These are phyloP conservation scores for Cosmopolites sordidus DNA, from an alignment of 2,888 invertebrate species.

Conservation along the genomic window DNA sequence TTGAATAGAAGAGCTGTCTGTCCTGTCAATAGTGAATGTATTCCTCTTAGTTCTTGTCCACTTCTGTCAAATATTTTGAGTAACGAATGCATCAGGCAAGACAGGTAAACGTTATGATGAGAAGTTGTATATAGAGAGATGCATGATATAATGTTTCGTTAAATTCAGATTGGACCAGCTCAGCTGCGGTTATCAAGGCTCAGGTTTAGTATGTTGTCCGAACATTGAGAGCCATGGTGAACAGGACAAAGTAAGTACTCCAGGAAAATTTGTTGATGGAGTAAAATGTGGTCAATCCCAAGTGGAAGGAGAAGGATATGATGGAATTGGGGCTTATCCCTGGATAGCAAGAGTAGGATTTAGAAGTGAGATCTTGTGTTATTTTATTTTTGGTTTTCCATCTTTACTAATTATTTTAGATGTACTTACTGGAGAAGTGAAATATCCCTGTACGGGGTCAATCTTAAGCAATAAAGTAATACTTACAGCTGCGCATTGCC, in stretches of 20 bases:
- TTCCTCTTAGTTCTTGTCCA: slow-evolving; percentile 57
- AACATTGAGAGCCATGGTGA: slow-evolving; percentile 43
- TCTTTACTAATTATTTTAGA: too few relatives aligned
- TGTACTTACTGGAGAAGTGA: slow-evolving; percentile 61
- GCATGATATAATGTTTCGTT: neutral
- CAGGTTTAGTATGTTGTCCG: slow-evolving; percentile 60
- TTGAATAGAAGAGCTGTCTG: slow-evolving; percentile 41
- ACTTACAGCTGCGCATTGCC: slow-evolving; percentile 76
- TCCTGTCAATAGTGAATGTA: slow-evolving; percentile 46
- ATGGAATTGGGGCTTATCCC: slow-evolving; percentile 68
- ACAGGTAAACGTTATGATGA: slow-evolving; percentile 52
- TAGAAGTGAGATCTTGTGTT: slow-evolving; percentile 63
- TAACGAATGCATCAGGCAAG: slow-evolving; percentile 57
- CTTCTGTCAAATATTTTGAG: slow-evolving; percentile 55
- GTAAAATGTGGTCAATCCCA: slow-evolving; percentile 62
- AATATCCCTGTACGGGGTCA: slow-evolving; percentile 73
- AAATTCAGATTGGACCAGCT: slow-evolving; percentile 53
- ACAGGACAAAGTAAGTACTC: slow-evolving; percentile 11
- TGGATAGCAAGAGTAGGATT: slow-evolving; percentile 75
- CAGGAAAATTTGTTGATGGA: slow-evolving; percentile 41
- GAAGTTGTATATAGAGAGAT: too few relatives aligned
- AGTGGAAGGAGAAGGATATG: slow-evolving; percentile 62
- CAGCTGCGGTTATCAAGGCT: slow-evolving; percentile 56
- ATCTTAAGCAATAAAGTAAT: slow-evolving; percentile 60
- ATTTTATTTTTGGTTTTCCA: too few relatives aligned